phyloP scores from a whole-genome alignment of 2,888 invertebrate genomes.

The Chymomyza procnemis region DNA sequence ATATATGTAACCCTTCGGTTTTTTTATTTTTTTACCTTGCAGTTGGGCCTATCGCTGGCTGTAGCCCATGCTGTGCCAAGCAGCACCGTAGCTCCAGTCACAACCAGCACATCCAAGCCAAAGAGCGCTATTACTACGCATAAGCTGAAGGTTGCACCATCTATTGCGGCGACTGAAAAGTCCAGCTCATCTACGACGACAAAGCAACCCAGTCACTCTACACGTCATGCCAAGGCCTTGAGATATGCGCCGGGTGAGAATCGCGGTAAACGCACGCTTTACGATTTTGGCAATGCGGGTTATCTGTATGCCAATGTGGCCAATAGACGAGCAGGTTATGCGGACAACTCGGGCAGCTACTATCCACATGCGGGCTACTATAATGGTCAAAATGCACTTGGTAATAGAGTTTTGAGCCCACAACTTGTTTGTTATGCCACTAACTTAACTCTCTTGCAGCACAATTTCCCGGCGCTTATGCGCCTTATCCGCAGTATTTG shows the following conservation, averaged over 20 bases:
- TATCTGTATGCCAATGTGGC: conserved; percentile 71
- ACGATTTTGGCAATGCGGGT: conserved; percentile 73
- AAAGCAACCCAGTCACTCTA: conserved; percentile 24
- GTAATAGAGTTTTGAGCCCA: conserved; percentile 34
- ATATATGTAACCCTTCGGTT: background rate
- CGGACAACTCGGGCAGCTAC: conserved; percentile 55
- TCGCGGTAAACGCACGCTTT: conserved; percentile 77
- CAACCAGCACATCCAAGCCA: conserved; percentile 34
- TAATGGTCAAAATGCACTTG: conserved; percentile 72
- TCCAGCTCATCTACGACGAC: conserved; percentile 30
- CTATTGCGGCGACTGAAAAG: conserved; percentile 23
- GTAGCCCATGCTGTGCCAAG: conserved; percentile 25
- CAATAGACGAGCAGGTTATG: conserved; percentile 69
- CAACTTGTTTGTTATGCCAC: background rate
- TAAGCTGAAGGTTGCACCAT: background rate
- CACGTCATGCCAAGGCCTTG: conserved; percentile 47
- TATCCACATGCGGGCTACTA: conserved; percentile 69
- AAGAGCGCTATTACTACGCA: conserved; percentile 33
- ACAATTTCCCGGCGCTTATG: conserved; percentile 62
- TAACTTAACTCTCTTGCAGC: conserved; percentile 41
- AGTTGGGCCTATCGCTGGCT: conserved; percentile 67
- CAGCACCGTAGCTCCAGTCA: conserved; percentile 9
- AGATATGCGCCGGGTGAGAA: conserved; percentile 60
- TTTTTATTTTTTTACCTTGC: conserved; percentile 34
- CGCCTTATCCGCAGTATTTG: conserved; percentile 80